Evolutionary conservation across 2,797 vertebrate species (phyloP).

Genomic region (Chromis chromis): DNA sequence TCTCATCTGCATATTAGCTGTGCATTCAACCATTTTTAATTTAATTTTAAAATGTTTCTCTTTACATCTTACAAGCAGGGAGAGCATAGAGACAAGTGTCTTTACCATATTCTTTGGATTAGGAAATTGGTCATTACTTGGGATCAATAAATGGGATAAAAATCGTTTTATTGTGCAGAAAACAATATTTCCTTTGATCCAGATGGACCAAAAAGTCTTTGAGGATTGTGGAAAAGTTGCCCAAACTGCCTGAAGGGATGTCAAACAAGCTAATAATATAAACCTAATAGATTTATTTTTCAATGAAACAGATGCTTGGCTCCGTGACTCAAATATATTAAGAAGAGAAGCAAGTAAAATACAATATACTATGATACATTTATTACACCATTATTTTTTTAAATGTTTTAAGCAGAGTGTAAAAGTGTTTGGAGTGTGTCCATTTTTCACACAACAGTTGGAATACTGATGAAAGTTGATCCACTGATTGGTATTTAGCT

Average conservation of each 20-base stretch:
- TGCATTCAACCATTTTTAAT: too few relatives aligned
- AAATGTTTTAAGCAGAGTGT: neutral
- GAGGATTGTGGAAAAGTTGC: neutral
- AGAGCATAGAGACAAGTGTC: too few relatives aligned
- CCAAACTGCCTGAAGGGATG: constrained; percentile 7
- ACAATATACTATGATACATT: neutral
- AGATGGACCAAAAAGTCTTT: constrained; percentile 7
- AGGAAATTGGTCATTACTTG: neutral
- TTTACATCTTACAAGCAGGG: too few relatives aligned
- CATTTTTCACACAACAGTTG: too few relatives aligned
- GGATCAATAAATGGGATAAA: neutral
- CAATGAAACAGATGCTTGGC: constrained; percentile 18
- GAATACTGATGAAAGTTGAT: too few relatives aligned
- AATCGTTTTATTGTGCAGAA: neutral
- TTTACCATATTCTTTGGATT: neutral
- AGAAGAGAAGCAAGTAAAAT: neutral
- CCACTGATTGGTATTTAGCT: too few relatives aligned
- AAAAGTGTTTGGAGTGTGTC: too few relatives aligned
- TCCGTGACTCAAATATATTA: neutral
- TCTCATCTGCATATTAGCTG: too few relatives aligned
- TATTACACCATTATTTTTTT: neutral
- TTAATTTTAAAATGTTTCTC: too few relatives aligned
- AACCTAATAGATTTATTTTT: constrained; percentile 14
- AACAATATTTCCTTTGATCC: neutral
- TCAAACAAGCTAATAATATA: constrained; percentile 17